Percentiles rank a stretch among this genome's conserved stretches.
These are phyloP conservation scores for Agrilus cyanescens DNA, from an alignment of 2,888 invertebrate species.

Conservation along the genomic window DNA sequence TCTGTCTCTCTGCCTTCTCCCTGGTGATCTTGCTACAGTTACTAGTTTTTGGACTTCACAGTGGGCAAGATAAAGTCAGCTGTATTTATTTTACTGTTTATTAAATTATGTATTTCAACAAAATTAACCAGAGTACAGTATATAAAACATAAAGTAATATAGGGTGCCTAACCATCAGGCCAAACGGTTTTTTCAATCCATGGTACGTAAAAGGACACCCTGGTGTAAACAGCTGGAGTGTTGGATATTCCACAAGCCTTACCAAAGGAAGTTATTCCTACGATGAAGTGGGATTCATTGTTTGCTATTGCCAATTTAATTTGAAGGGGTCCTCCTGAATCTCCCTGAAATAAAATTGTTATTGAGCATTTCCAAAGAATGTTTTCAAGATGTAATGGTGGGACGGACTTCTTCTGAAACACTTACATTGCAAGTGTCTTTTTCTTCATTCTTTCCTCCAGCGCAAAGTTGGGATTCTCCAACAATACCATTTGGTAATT, in stretches of 20 bases:
- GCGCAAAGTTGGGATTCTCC: conserved; percentile 37
- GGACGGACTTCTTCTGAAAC: too few relatives aligned
- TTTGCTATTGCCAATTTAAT: conserved; percentile 15
- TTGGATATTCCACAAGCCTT: conserved; percentile 27
- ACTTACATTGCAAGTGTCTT: conserved; percentile 40
- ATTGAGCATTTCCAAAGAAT: background rate
- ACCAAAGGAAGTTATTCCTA: conserved; percentile 37
- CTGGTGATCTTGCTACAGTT: too few relatives aligned
- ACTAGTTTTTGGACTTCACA: too few relatives aligned
- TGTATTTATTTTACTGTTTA: too few relatives aligned
- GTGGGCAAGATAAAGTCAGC: too few relatives aligned
- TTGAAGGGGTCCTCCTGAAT: conserved; percentile 47
- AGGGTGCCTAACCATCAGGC: conserved; percentile 19
- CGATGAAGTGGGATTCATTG: conserved; percentile 25
- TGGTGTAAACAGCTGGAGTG: conserved; percentile 35
- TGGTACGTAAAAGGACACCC: conserved; percentile 32
- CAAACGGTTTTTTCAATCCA: conserved; percentile 38
- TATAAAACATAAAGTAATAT: too few relatives aligned
- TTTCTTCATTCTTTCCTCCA: conserved; percentile 30
- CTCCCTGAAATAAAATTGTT: conserved; percentile 35
- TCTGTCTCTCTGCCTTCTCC: too few relatives aligned
- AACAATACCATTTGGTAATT: conserved; percentile 31
- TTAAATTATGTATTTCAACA: too few relatives aligned
- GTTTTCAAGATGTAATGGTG: background rate
- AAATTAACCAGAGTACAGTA: too few relatives aligned